A percentile compares a stretch with the other conserved stretches of the same genome.
Evolutionary conservation across 2,797 vertebrate genomes (phyloP).

Genomic region (Pseudopleuronectes americanus): DNA sequence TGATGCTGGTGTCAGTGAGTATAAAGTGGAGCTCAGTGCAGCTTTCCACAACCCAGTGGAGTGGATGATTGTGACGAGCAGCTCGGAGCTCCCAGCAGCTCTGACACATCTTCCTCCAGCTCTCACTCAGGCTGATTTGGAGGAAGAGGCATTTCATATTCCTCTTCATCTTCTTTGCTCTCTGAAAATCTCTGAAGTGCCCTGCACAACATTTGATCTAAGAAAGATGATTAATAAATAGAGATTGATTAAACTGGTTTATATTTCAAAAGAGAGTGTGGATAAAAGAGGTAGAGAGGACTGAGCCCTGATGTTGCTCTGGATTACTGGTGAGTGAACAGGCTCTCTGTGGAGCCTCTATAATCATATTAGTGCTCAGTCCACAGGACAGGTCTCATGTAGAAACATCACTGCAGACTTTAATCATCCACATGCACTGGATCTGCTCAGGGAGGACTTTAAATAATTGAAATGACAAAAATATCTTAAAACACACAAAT

Average conservation of each 20-base stretch:
- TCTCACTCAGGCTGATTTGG: constrained; percentile 34
- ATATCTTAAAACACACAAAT: not conserved
- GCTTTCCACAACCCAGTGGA: constrained; percentile 20
- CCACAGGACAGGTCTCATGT: not conserved
- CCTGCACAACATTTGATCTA: constrained; percentile 24
- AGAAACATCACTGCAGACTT: constrained; percentile 1
- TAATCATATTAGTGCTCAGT: constrained; percentile 5
- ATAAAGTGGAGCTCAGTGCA: constrained; percentile 2
- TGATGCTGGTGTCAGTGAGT: not conserved
- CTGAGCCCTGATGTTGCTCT: constrained; percentile 2
- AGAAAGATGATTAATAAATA: constrained; percentile 26
- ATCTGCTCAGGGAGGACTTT: not conserved
- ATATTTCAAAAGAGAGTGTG: constrained; percentile 14
- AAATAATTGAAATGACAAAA: not conserved
- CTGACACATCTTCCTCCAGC: constrained; percentile 28
- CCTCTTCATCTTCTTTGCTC: constrained; percentile 39
- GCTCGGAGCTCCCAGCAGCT: constrained; percentile 26
- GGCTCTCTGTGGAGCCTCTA: not conserved
- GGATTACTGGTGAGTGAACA: constrained; percentile 10
- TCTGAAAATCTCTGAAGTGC: constrained; percentile 36
- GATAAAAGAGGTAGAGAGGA: not conserved
- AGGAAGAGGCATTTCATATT: constrained; percentile 38
- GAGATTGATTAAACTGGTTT: constrained; percentile 30
- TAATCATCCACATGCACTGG: not conserved
- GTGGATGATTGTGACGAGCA: constrained; percentile 31